Evolutionary conservation across 2,113 vertebrate genomes (phyloP).

Genomic region (Agelaius phoeniceus): DNA sequence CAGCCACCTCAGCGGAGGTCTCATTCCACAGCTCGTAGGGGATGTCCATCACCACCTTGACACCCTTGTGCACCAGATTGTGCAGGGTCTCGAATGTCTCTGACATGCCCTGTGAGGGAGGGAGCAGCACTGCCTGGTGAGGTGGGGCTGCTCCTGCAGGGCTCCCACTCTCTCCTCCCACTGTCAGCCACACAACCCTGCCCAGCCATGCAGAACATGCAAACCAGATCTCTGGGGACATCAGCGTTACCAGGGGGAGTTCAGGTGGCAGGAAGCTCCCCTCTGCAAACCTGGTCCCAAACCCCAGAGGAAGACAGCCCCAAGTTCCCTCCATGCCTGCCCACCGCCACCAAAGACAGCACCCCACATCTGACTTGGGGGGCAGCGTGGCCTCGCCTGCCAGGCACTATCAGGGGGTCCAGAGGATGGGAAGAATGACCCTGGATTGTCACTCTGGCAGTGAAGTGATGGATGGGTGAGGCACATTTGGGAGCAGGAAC

Average conservation of each 20-base stretch:
- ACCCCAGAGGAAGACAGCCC: background rate
- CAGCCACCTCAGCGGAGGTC: constrained; percentile 94
- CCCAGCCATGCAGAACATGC: accelerated
- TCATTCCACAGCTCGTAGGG: constrained; percentile 98
- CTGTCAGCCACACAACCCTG: accelerated
- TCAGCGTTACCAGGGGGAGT: accelerated
- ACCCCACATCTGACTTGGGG: background rate
- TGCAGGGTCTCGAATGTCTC: constrained; percentile 97
- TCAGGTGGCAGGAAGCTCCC: accelerated
- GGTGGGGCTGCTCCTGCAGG: accelerated
- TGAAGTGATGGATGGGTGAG: accelerated
- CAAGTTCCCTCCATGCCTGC: background rate
- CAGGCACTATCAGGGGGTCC: too few species aligned
- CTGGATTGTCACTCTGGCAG: accelerated
- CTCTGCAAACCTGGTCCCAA: background rate
- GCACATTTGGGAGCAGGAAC: background rate
- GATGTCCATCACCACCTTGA: constrained; percentile 99
- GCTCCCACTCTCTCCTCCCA: background rate
- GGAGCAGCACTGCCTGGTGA: background rate
- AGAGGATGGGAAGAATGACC: background rate
- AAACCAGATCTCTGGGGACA: background rate
- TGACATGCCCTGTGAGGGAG: constrained; percentile 90
- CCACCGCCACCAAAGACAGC: too few species aligned
- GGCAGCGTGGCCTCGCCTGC: accelerated
- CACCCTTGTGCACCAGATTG: constrained; percentile 93